Evolutionary conservation across 2,113 vertebrate species (phyloP), one percentile per base, ranked within the genome.

Genomic region (Diadophis punctatus): DNA sequence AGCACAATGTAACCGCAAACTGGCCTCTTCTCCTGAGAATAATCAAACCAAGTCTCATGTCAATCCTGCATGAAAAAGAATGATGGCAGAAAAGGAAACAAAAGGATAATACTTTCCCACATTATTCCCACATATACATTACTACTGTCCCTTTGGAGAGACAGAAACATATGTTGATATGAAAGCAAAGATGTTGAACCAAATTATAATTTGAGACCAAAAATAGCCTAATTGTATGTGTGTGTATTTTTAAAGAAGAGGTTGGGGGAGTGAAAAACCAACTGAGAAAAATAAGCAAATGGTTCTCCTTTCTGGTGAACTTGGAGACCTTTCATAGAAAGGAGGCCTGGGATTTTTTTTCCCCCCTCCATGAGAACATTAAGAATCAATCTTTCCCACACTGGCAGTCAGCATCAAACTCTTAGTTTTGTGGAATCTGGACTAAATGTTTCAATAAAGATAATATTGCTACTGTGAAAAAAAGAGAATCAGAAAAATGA

Each of bases 61-160:
- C 91, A n/a, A 1, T 25, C 39, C 85, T 91, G 25, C 7, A 0
- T 34, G 0, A 60, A 11, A 53, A 30, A 25, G 0, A 88, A 89
- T 1, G 6, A 0, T 0, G 53, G 43, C 8, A n/a, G 0, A 51
- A 56, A 25, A 90, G n/a, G 74, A 86, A 92, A 90, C 22, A 4
- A 0, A 0, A 56, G 46, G 53, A 34, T 39, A 92, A 88, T 86
- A 74, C 49, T 91, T 97, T 96, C 95, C 96, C 97, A 97, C 1
- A 53, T 30, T 7, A 23, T 0, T 22, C 2, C 10, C 49, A 84
- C 74, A 80, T 84, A 88, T 58, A 56, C 1, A 0, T 23, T 90
- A 86, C 43, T 90, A 90, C 55, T 90, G 30, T 63, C 74, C 90
- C 93, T 93, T 8, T 60, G 90, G n/a, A 0, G 88, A 86, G 88